Conservation (phyloP, 2,797 vertebrate species). For the Halcyon chelicuti region DNA sequence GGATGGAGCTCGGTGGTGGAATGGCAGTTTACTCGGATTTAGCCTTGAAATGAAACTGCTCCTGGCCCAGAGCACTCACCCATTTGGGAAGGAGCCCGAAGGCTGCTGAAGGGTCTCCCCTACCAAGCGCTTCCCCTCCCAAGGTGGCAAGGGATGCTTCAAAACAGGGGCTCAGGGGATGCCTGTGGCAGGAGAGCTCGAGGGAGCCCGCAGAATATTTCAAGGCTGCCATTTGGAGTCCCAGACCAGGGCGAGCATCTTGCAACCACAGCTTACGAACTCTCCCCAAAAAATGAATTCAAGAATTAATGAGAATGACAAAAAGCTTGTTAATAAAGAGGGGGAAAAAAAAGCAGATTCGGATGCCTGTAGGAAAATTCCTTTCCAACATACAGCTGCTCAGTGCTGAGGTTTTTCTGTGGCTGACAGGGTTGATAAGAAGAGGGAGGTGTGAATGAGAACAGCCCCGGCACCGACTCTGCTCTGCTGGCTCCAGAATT, state of each 20-base stretch:
- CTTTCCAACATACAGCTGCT: slow-evolving; percentile 5
- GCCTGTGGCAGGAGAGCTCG: not conserved
- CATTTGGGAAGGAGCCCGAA: not conserved
- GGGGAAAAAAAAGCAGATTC: not conserved
- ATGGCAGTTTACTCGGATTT: not conserved
- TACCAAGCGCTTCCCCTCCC: not conserved
- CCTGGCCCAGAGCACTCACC: not conserved
- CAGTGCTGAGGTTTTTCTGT: not conserved
- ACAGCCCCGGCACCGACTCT: not conserved
- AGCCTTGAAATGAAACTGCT: not conserved
- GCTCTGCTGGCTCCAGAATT: not conserved
- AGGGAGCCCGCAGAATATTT: not conserved
- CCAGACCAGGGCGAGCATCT: not conserved
- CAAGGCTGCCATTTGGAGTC: not conserved
- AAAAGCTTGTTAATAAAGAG: not conserved
- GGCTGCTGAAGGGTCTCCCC: not conserved
- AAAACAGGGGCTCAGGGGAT: not conserved
- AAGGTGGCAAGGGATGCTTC: not conserved
- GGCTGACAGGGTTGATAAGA: slow-evolving; percentile 4
- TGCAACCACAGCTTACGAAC: not conserved
- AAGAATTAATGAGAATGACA: not conserved
- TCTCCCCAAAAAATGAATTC: not conserved
- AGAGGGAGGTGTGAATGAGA: slow-evolving; percentile 13
- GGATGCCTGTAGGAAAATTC: not conserved
- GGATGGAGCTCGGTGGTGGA: not conserved